A percentile compares a stretch with the other conserved stretches of the same genome.
These are phyloP conservation scores for Pectinophora gossypiella DNA, from an alignment of 1,140 invertebrate species.

Conservation along the genomic window DNA sequence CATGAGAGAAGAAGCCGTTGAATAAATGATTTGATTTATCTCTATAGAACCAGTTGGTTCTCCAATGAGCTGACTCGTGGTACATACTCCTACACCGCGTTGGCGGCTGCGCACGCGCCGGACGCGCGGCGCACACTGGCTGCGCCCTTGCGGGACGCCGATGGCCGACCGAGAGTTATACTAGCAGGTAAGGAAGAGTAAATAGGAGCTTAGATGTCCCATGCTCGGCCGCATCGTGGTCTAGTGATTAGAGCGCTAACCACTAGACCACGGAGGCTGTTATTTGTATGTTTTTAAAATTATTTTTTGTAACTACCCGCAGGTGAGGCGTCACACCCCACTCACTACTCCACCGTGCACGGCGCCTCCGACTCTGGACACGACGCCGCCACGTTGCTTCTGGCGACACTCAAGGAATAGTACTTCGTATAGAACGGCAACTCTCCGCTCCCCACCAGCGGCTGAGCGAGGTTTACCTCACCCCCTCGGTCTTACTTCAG, in stretches of 20 bases:
- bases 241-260: no score
- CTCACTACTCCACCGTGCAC: conserved; percentile 79
- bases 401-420: no score
- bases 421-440: no score
- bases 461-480: no score
- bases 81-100: conserved; percentile 37
- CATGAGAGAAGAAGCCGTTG: no score
- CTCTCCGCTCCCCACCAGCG: no score
- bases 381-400: no score
- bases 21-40: not conserved
- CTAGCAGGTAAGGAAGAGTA: conserved; percentile 63
- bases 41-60: conserved; percentile 22
- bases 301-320: no score
- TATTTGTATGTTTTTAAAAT: no score
- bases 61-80: conserved; percentile 40
- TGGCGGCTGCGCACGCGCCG: conserved; percentile 23
- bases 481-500: no score
- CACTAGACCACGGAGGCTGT: no score
- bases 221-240: conserved; percentile 58
- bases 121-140: conserved; percentile 22
- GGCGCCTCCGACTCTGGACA: conserved; percentile 77
- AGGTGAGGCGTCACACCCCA: conserved; percentile 59
- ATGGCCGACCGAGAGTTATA: conserved; percentile 27
- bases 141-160: conserved; percentile 24
- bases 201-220: no score